Evolutionary conservation across 2,888 invertebrate species (phyloP).

Genomic region (Mactromeris polynyma): DNA sequence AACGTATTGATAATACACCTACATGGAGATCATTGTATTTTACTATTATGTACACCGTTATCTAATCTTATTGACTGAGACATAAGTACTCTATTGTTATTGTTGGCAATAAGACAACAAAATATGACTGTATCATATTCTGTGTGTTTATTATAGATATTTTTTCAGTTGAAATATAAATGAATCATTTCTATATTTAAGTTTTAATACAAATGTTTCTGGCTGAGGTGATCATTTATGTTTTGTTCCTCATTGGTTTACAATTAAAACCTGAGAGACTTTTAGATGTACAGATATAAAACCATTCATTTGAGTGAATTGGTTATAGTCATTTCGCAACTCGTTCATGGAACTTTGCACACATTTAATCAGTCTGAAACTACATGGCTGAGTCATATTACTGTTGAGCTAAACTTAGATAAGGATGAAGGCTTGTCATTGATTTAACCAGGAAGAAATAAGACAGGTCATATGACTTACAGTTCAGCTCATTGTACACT

Average conservation of each 20-base stretch:
- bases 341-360: neutral
- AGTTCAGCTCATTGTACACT: no score
- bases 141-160: neutral
- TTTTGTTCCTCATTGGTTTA: neutral
- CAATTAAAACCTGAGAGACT: neutral
- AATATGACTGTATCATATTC: neutral
- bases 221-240: neutral
- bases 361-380: neutral
- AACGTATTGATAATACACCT: neutral
- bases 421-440: no score
- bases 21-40: neutral
- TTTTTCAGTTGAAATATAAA: neutral
- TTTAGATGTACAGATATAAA: neutral
- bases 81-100: neutral
- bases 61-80: neutral
- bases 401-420: no score
- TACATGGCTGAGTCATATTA: no score
- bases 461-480: no score
- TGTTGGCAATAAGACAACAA: neutral
- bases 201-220: neutral
- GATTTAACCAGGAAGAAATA: no score
- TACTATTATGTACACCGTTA: neutral
- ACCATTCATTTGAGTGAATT: neutral
- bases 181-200: conserved; percentile 1
- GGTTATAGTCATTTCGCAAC: neutral